Percentiles rank a stretch among this genome's conserved stretches.
Conservation (phyloP, 1,140 invertebrate genomes). For the Drosophila lacteicornis region DNA sequence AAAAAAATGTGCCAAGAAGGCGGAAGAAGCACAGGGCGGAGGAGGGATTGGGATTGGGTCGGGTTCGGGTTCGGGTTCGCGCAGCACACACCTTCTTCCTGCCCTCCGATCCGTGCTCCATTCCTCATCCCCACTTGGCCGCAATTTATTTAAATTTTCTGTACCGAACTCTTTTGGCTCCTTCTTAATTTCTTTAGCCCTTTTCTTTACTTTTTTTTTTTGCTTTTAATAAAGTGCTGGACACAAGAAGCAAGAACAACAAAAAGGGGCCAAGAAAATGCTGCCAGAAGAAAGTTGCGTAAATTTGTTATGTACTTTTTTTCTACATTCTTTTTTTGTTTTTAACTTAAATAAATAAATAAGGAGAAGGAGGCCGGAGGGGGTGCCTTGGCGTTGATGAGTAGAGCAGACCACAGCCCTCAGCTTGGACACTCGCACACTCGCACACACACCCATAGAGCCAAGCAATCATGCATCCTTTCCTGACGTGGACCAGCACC, state of each 20-base stretch:
- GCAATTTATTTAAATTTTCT: conserved; percentile 79
- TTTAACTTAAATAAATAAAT: conserved; percentile 81
- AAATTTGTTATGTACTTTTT: conserved; percentile 78
- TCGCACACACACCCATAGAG: conserved; percentile 23
- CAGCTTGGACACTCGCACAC: conserved; percentile 4
- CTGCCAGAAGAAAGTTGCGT: conserved; percentile 69
- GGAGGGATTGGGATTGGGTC: conserved; percentile 9
- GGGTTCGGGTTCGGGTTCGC: conserved; percentile 11
- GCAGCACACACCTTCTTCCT: conserved; percentile 11
- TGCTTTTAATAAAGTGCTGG: conserved; percentile 73
- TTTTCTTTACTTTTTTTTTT: neutral
- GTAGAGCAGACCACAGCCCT: conserved; percentile 63
- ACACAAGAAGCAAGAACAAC: neutral
- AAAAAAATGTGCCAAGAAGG: conserved; percentile 75
- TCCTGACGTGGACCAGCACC: conserved; percentile 41
- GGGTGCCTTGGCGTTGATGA: conserved; percentile 55
- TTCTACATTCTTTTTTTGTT: conserved; percentile 32
- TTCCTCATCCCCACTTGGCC: conserved; percentile 20
- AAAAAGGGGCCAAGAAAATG: conserved; percentile 52
- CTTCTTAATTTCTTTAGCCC: conserved; percentile 36
- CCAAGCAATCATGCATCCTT: conserved; percentile 79
- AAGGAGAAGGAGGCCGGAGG: conserved; percentile 14
- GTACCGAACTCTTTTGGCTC: conserved; percentile 57
- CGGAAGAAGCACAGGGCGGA: conserved; percentile 24
- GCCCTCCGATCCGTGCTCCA: neutral